These are phyloP conservation scores for Acanthosepion pharaonis DNA, from an alignment of 2,888 invertebrate genomes.

Conservation along the genomic window DNA sequence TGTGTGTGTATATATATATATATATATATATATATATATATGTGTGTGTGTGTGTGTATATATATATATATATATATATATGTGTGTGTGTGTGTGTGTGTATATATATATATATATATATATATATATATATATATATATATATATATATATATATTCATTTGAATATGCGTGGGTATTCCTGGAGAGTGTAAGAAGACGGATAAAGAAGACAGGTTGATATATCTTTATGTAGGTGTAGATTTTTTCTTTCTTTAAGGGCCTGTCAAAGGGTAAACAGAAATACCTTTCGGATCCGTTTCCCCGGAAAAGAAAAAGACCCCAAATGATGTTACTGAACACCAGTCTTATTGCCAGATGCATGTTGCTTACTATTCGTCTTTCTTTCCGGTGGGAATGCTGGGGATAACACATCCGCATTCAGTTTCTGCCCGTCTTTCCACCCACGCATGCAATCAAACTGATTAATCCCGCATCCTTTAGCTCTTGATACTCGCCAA, in stretches of 20 bases:
- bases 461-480: neutral
- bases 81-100: too few species aligned
- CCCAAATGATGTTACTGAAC: neutral
- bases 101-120: too few species aligned
- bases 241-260: neutral
- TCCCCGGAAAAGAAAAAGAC: neutral
- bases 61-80: too few species aligned
- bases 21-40: too few species aligned
- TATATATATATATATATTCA: neutral
- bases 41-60: too few species aligned
- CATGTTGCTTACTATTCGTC: neutral
- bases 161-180: neutral
- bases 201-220: neutral
- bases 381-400: neutral
- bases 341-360: too few species aligned
- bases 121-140: neutral
- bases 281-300: neutral
- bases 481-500: neutral
- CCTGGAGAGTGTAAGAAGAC: neutral
- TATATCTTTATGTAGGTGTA: too few species aligned
- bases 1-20: too few species aligned
- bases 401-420: neutral
- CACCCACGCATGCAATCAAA: neutral
- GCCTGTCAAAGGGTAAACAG: neutral
- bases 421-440: neutral